These are phyloP conservation scores for Plebejus argus DNA, from an alignment of 2,888 invertebrate species.

Conservation along the genomic window DNA sequence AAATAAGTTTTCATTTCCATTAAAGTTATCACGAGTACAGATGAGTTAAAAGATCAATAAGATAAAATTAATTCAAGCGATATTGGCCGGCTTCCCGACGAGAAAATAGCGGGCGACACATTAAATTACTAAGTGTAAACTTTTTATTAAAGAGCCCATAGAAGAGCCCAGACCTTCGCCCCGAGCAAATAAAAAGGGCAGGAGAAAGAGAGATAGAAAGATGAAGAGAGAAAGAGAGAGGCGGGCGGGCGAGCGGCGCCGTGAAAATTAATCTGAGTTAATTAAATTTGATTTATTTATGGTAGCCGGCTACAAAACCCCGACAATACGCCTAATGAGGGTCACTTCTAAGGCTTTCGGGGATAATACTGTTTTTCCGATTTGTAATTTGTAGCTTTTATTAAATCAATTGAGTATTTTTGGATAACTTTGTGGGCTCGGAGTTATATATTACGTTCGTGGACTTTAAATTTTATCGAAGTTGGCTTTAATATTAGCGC, in stretches of 20 bases:
- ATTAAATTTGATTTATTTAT: constrained; percentile 82
- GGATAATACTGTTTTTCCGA: constrained; percentile 71
- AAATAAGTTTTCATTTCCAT: not conserved
- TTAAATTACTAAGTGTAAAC: constrained; percentile 72
- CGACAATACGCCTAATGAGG: constrained; percentile 76
- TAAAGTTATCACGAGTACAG: constrained; percentile 38
- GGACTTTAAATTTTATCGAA: not conserved
- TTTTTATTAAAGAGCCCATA: constrained; percentile 78
- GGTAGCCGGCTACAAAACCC: constrained; percentile 69
- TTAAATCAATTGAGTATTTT: constrained; percentile 10
- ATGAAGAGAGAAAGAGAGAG: not conserved
- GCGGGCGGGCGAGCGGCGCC: constrained; percentile 52
- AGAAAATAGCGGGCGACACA: constrained; percentile 57
- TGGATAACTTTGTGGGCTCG: not conserved
- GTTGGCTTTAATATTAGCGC: not conserved
- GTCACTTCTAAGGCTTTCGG: constrained; percentile 73
- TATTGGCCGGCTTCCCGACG: constrained; percentile 58
- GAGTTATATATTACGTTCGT: not conserved
- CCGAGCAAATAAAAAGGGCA: constrained; percentile 74
- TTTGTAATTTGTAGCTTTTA: constrained; percentile 61
- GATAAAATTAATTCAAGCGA: constrained; percentile 61
- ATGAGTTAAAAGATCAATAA: constrained; percentile 54
- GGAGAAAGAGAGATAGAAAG: constrained; percentile 34
- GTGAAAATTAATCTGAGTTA: constrained; percentile 80
- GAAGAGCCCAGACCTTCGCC: constrained; percentile 65